These are phyloP conservation scores for Eptatretus atami DNA, from an alignment of 2,797 vertebrate species.

Conservation along the genomic window DNA sequence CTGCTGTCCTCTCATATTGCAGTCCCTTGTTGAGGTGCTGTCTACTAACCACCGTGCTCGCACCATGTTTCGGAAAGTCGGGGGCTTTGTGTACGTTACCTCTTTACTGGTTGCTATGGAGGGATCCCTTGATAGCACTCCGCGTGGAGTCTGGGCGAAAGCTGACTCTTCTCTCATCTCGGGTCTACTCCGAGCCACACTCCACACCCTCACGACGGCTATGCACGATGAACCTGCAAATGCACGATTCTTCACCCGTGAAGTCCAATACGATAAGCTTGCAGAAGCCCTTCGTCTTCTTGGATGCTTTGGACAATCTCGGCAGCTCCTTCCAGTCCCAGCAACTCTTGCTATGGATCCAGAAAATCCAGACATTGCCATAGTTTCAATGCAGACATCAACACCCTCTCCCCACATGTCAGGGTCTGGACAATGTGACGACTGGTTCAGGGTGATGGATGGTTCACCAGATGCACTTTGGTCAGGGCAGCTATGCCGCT, in stretches of 20 bases:
- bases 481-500: slow-evolving; percentile 49
- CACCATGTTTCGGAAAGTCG: slow-evolving; percentile 81
- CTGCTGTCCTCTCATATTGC: background rate
- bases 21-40: slow-evolving; percentile 52
- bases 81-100: slow-evolving; percentile 81
- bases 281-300: slow-evolving; percentile 72
- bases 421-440: no score
- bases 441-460: no score
- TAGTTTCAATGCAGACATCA: no score
- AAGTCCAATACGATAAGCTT: slow-evolving; percentile 95
- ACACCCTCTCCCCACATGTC: no score
- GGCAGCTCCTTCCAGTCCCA: slow-evolving; percentile 38
- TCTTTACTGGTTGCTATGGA: slow-evolving; percentile 90
- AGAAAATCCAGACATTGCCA: no score
- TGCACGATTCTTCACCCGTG: slow-evolving; percentile 77
- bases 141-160: slow-evolving; percentile 54
- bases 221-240: slow-evolving; percentile 97
- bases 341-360: slow-evolving; percentile 8
- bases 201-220: slow-evolving; percentile 76
- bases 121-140: slow-evolving; percentile 42
- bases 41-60: slow-evolving; percentile 74
- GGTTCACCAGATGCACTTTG: slow-evolving; percentile 23
- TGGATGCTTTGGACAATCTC: slow-evolving; percentile 68
- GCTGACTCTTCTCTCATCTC: slow-evolving; percentile 79
- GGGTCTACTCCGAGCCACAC: slow-evolving; percentile 59